phyloP scores from a whole-genome alignment of 2,113 vertebrate species.

The Brevimyrus niger region DNA sequence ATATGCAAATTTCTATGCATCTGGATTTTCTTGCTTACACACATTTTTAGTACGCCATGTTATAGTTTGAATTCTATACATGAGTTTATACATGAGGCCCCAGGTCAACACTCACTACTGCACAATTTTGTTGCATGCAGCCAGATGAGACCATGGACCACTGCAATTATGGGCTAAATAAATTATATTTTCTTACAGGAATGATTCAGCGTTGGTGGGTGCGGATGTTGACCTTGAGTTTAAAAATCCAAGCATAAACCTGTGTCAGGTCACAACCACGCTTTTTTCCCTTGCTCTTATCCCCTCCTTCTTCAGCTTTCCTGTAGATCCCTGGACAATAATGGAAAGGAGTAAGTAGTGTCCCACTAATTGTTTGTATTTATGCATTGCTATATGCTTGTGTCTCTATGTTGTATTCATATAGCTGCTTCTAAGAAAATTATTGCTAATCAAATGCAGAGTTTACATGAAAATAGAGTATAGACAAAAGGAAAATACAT shows the following conservation, averaged over 20 bases:
- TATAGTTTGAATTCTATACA: no score
- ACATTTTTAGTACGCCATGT: no score
- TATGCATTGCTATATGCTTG: not conserved
- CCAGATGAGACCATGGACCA: not conserved
- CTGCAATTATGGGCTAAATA: not conserved
- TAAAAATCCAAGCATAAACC: not conserved
- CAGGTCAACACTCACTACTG: no score
- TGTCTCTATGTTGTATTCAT: not conserved
- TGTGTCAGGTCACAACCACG: not conserved
- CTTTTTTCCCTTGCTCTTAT: not conserved
- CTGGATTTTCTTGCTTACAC: no score
- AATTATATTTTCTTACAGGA: not conserved
- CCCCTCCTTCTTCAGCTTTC: not conserved
- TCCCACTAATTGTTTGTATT: not conserved
- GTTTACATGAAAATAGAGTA: no score
- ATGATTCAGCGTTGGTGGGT: not conserved
- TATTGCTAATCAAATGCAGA: not conserved
- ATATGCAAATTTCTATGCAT: no score
- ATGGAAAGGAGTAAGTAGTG: not conserved
- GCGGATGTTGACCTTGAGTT: not conserved
- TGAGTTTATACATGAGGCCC: no score
- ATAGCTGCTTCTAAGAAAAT: not conserved
- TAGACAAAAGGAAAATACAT: no score
- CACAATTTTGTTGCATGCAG: not conserved
- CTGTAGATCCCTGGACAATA: not conserved